phyloP scores from a whole-genome alignment of 2,888 invertebrate species.

The Latheticus oryzae region DNA sequence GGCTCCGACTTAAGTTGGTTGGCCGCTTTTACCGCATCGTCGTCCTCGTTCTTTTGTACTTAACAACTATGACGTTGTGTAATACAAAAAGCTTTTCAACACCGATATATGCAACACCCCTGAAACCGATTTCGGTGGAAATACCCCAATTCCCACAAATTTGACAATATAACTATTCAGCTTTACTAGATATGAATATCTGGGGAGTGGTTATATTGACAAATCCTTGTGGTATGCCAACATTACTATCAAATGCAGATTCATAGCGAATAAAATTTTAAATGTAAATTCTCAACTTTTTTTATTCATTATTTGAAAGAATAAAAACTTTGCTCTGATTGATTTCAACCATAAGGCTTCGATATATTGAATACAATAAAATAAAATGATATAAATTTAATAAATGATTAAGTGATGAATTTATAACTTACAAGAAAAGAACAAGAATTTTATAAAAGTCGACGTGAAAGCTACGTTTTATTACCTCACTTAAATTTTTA shows the following conservation, averaged over 20 bases:
- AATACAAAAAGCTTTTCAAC: conserved; percentile 25
- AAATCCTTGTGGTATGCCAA: conserved; percentile 11
- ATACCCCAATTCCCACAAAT: conserved; percentile 12
- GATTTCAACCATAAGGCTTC: too few species aligned
- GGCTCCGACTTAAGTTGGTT: conserved; percentile 38
- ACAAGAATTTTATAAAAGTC: conserved; percentile 48
- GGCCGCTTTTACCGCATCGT: conserved; percentile 37
- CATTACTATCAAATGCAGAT: background rate
- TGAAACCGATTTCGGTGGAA: conserved; percentile 1
- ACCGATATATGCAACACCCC: conserved; percentile 13
- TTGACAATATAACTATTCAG: conserved; percentile 24
- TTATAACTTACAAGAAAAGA: conserved; percentile 44
- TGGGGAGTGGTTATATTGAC: conserved; percentile 8
- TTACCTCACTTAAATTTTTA: conserved; percentile 49
- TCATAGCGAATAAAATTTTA: too few species aligned
- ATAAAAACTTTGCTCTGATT: too few species aligned
- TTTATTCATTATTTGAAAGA: too few species aligned
- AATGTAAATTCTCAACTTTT: too few species aligned
- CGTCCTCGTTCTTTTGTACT: conserved; percentile 37
- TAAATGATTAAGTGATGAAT: conserved; percentile 46
- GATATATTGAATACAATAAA: conserved; percentile 18
- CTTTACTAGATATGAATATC: conserved; percentile 9
- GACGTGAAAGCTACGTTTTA: conserved; percentile 47
- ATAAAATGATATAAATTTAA: conserved; percentile 40
- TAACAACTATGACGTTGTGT: conserved; percentile 34